Base-by-base conservation (phyloP, 2,113 vertebrate species). In the Gallinago media region DNA sequence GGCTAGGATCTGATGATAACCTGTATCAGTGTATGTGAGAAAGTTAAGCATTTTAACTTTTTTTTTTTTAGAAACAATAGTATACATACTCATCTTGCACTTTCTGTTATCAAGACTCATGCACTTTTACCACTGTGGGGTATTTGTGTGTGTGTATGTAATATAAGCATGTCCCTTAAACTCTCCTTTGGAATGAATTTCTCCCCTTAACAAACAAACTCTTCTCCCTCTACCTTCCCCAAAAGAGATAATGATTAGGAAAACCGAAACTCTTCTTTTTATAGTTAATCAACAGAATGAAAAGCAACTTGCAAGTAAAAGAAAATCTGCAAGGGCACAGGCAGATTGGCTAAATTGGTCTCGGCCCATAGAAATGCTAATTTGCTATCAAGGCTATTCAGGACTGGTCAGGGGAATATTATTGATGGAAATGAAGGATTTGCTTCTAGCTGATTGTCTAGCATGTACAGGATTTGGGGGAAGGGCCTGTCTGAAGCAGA, bases 341-440 rank as follows among this genome's bases (percentile, higher is more conserved):
- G 79, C 85, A 91, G 80, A 72, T 91, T 81, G 86, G 47, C 76
- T 78, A 75, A 78, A 91, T 92, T 92, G 56, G 73, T 87, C 65
- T 92, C 2, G 5, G 91, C 58, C 66, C 73, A 94, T 85, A 94
- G 70, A 94, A 88, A 95, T 92, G 92, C 86, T 94, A 88, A 95
- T 94, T 95, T 89, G 59, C 86, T 87, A 89, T 97, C 76, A 71
- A 68, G 66, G 65, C 94, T 94, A 91, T 96, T 97, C 93, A 96
- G 86, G 93, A 85, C 76, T 87, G 95, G 91, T 92, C 86, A 95
- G 80, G 89, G 89, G 93, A 95, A 94, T 97, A 94, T 96, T 96
- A 97, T 72, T 95, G 92, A 95, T 95, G 89, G 95, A 96, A 95
- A 82, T 78, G 59, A 84, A 96, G 93, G 91, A 94, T 94, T 96